Evolutionary conservation across 2,113 vertebrate genomes (phyloP), one percentile per base, ranked within the genome.

Genomic region (Podarcis muralis): DNA sequence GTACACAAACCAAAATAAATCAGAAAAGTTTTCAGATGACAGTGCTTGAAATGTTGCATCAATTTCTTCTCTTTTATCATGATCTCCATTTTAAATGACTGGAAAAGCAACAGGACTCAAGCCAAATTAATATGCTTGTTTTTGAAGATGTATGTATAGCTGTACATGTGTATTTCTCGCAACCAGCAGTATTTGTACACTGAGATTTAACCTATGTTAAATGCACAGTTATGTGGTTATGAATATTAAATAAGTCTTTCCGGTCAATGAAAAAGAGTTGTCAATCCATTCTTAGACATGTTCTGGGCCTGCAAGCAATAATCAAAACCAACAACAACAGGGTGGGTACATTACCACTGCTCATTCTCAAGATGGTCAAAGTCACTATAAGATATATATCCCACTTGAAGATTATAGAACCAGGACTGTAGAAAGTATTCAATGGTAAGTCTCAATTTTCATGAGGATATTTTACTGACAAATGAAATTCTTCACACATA

Each of bases 41-140:
- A 43, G 37, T 27, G 91, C 86, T 81, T 90, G 78, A 94, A 25
- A 85, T 80, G 74, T 15, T 94, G 69, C 35, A 90, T 78, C 82
- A 79, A 84, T 82, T 92, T 88, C 88, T 86, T 53, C 7, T 40
- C 66, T 53, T 93, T 92, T 72, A 92, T 25, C 74, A 89, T 88
- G 86, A 37, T 80, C 85, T 80, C 59, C 89, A 93, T 81, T 90
- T 89, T 91, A 82, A 77, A 79, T 37, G n/a, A 83, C 62, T 81
- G 87, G 59, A 30, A 75, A 81, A 69, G 74, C 32, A 86, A 87
- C 9, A 88, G 80, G 77, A 84, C 2, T 92, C 68, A 87, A 27
- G 53, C 27, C 48, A 87, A 59, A 4, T 81, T 40, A 81, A 80
- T 22, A 3, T 37, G 15, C 25, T 59, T 37, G n/a, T 9, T 72